Evolutionary conservation across 2,888 invertebrate genomes (phyloP).

Genomic region (Cephus spinipes): DNA sequence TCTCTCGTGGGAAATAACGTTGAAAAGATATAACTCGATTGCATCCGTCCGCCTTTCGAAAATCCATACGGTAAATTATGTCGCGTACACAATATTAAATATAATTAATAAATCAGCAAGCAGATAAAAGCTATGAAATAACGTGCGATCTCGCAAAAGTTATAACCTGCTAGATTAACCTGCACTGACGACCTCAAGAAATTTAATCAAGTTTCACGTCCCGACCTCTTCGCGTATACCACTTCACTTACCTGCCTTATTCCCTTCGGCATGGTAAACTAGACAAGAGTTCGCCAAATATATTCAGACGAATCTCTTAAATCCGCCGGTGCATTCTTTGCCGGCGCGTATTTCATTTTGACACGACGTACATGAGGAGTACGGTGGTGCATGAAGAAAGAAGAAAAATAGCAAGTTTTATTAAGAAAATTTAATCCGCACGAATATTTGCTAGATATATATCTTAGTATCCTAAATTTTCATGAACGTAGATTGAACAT

Average conservation of each 20-base stretch:
- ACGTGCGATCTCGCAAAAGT: slow-evolving; percentile 26
- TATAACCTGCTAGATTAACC: slow-evolving; percentile 33
- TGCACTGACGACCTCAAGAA: slow-evolving; percentile 35
- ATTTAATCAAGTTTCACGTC: slow-evolving; percentile 36
- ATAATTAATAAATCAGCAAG: neutral
- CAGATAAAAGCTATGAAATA: neutral
- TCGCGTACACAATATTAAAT: neutral
- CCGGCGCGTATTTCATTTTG: neutral
- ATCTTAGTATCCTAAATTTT: neutral
- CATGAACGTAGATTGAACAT: neutral
- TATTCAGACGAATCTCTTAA: neutral
- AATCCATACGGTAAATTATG: neutral
- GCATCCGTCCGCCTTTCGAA: neutral
- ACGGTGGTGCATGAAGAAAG: neutral
- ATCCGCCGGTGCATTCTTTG: neutral
- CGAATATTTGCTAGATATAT: neutral
- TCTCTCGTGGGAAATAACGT: slow-evolving; percentile 1
- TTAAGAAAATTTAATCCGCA: neutral
- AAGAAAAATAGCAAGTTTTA: neutral
- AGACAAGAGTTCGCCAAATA: slow-evolving; percentile 12
- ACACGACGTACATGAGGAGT: neutral
- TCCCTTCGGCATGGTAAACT: slow-evolving; percentile 7
- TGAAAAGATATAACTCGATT: neutral
- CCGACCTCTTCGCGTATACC: slow-evolving; percentile 13
- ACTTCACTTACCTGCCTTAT: slow-evolving; percentile 9